Conservation (phyloP, 2,797 vertebrate species). For the Notolepis coatsorum region DNA sequence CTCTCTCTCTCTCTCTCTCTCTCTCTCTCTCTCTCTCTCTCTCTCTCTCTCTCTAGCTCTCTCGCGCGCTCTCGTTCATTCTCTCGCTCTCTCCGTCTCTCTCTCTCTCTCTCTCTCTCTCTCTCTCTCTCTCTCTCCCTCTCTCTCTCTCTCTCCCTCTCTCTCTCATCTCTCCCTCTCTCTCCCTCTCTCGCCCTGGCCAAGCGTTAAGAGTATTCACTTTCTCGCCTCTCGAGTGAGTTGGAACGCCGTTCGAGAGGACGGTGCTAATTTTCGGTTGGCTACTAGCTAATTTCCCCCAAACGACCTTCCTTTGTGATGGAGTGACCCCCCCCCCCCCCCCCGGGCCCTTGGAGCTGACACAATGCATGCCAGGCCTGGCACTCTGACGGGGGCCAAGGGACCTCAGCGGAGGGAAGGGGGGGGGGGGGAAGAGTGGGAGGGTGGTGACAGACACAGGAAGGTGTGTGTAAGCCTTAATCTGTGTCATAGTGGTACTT, state of each 20-base stretch:
- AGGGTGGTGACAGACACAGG: slow-evolving; percentile 74
- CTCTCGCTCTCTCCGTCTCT: neutral
- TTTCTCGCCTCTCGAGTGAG: slow-evolving; percentile 79
- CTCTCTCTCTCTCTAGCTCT: too few species aligned
- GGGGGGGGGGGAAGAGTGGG: slow-evolving; percentile 37
- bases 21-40: neutral
- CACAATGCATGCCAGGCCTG: slow-evolving; percentile 86
- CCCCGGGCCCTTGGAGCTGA: slow-evolving; percentile 69
- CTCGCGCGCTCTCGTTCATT: too few species aligned
- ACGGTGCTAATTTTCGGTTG: slow-evolving; percentile 80
- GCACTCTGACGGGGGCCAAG: slow-evolving; percentile 82
- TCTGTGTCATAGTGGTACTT: slow-evolving; percentile 65
- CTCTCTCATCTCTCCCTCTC: too few species aligned
- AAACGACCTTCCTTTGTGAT: slow-evolving; percentile 80
- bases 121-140: slow-evolving; percentile 4
- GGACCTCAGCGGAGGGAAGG: slow-evolving; percentile 39
- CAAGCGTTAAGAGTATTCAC: slow-evolving; percentile 68
- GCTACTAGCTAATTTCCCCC: slow-evolving; percentile 83
- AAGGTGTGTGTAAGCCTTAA: slow-evolving; percentile 83
- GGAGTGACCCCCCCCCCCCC: slow-evolving; percentile 81
- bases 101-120: neutral
- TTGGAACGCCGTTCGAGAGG: slow-evolving; percentile 74
- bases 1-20: too few species aligned
- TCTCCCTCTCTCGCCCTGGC: slow-evolving; percentile 30
- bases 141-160: neutral